Conservation (phyloP, 2,113 vertebrate genomes). For the Hoplias malabaricus region DNA sequence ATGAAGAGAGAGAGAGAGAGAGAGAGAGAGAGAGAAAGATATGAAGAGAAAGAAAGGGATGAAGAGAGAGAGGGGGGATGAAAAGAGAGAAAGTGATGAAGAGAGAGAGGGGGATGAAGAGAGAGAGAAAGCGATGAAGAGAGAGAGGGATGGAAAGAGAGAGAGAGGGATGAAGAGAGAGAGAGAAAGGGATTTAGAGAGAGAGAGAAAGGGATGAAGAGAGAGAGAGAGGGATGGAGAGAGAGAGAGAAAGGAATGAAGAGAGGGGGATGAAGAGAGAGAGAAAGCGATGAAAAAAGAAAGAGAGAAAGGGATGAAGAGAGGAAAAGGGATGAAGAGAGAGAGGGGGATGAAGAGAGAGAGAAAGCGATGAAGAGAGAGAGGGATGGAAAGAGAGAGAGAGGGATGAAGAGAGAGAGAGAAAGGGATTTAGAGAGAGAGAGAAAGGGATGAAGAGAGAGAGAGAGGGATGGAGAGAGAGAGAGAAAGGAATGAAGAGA, state of each 20-base stretch:
- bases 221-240: too few species aligned
- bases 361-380: background rate
- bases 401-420: background rate
- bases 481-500: background rate
- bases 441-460: background rate
- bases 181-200: background rate
- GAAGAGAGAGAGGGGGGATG: too few species aligned
- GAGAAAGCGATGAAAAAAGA: background rate
- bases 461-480: background rate
- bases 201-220: background rate
- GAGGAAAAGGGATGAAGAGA: background rate
- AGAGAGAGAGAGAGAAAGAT: background rate
- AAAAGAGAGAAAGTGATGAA: background rate
- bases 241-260: background rate
- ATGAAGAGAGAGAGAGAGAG: background rate
- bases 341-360: background rate
- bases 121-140: too few species aligned
- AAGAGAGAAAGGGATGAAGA: too few species aligned
- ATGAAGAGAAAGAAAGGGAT: too few species aligned
- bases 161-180: background rate
- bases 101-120: background rate
- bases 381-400: background rate
- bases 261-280: background rate
- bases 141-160: too few species aligned
- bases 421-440: background rate